A percentile compares a stretch with the other conserved stretches of the same genome.
Conservation (phyloP, 1,140 invertebrate species). For the Zelostemma sp. region DNA sequence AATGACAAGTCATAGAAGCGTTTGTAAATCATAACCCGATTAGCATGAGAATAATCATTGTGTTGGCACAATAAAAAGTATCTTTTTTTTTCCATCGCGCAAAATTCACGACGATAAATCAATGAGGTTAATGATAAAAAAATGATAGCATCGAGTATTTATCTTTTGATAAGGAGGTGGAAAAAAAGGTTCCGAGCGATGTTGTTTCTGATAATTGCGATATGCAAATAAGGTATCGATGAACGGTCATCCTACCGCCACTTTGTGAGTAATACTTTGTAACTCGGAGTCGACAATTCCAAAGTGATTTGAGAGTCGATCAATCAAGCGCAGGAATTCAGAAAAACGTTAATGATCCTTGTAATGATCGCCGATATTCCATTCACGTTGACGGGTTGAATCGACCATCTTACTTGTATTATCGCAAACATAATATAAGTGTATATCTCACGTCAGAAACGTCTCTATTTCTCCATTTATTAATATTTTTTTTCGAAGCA, state of each 20-base stretch:
- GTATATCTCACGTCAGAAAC: background rate
- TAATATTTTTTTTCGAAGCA: no score
- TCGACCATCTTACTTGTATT: background rate
- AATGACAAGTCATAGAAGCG: background rate
- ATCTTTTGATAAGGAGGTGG: background rate
- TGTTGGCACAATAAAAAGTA: background rate
- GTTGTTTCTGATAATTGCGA: background rate
- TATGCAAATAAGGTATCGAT: background rate
- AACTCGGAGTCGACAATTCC: background rate
- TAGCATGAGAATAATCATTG: background rate
- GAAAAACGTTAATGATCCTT: conserved; percentile 3
- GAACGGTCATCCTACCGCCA: background rate
- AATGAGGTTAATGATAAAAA: background rate
- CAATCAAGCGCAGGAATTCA: conserved; percentile 4
- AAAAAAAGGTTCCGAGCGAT: background rate
- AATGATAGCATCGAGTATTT: background rate
- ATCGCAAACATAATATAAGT: background rate
- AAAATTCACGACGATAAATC: background rate
- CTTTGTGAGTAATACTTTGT: background rate
- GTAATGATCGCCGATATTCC: conserved; percentile 7
- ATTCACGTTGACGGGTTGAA: conserved; percentile 1
- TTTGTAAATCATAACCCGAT: background rate
- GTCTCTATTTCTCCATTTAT: background rate
- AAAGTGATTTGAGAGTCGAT: background rate
- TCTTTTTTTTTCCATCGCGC: background rate